A percentile compares a stretch with the other conserved stretches of the same genome.
phyloP scores from a whole-genome alignment of 2,113 vertebrate species.

The Laticauda laticaudata region DNA sequence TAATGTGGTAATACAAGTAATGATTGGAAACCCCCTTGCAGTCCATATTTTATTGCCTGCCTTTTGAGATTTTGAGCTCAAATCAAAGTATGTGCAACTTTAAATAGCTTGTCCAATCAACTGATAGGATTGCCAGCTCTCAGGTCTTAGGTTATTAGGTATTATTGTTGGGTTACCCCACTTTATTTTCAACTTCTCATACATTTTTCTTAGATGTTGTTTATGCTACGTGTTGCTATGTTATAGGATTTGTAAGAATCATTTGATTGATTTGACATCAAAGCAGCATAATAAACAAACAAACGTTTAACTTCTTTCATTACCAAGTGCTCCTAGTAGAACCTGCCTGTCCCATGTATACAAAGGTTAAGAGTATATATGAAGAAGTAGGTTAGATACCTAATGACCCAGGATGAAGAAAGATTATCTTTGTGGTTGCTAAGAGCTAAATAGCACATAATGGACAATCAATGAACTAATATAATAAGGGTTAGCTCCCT shows the following conservation, averaged over 20 bases:
- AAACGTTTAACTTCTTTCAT: neutral
- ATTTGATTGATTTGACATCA: neutral
- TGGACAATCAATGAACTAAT: neutral
- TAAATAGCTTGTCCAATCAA: neutral
- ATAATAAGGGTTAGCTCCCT: neutral
- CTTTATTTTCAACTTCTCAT: neutral
- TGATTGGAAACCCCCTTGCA: neutral
- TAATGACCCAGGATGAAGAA: neutral
- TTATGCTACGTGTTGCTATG: neutral
- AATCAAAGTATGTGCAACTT: neutral
- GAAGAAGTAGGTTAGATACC: neutral
- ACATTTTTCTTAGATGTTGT: neutral
- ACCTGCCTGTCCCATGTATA: neutral
- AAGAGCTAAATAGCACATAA: neutral
- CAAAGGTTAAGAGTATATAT: neutral
- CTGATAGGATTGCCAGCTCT: neutral
- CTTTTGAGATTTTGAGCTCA: neutral
- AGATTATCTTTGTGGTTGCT: neutral
- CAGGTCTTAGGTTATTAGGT: neutral
- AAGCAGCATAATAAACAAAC: neutral
- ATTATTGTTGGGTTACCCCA: neutral
- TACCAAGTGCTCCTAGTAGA: neutral
- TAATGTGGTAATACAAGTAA: neutral
- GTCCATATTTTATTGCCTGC: neutral
- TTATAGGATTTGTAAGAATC: neutral